Base-by-base conservation (phyloP, 2,888 invertebrate genomes). In the Heliconius sara region DNA sequence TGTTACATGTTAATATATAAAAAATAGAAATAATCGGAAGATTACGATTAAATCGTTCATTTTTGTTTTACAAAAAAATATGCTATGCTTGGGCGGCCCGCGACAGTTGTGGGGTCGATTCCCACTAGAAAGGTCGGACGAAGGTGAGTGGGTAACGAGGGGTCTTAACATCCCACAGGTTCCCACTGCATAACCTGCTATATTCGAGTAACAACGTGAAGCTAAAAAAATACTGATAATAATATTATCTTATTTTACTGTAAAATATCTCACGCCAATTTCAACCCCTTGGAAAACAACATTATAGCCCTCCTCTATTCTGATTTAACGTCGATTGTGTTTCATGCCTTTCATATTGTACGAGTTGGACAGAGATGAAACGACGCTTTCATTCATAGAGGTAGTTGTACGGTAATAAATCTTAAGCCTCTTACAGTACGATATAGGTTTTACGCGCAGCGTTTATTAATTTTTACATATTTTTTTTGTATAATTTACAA, bases 391-490 rank as follows among this genome's bases (percentile, higher is more conserved):
- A 83, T 84, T 81, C 78, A 85, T 76, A 80, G 80, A 76, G 81
- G 81, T 76, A 78, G 80, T 79, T 81, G 78, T 83, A 83, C 70
- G 84, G 91, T 85, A 86, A 92, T 92, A 93, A 92, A 92, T 93
- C 90, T 90, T 85, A 79, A 85, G 85, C 85, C 88, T 89, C 88
- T 89, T 78, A 78, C 65, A 63, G 84, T 83, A 77, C 85, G 85
- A 83, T 85, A 84, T 84, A 85, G 68, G 72, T 27, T 43, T 74
- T 65, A 3, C 30, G 19, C 63, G 22, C 16, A n/a, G 34, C 13
- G 16, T 73, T 73, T 30, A 34, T 73, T 34, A 13, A n/a, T 39
- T 70, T 70, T 34, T 68, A n/a, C 52, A 52, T 52, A 52, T 52
- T 52, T 19, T 47, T 43, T 43, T 19, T 52, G 7, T 52, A 52